phyloP scores from a whole-genome alignment of 2,113 vertebrate genomes.

The Oncorhynchus kisutch region DNA sequence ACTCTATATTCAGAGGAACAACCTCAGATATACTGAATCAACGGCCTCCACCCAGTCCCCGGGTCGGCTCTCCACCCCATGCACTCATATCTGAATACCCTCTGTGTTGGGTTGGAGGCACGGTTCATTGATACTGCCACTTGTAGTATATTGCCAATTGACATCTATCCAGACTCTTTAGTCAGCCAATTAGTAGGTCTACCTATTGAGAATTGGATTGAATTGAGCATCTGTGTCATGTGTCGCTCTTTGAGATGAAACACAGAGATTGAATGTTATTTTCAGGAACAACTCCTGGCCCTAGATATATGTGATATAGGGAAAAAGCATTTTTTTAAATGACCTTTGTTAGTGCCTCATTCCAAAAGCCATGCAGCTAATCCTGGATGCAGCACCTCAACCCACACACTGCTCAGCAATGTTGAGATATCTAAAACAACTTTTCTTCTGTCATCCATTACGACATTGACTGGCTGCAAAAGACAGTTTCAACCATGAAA shows the following conservation, averaged over 20 bases:
- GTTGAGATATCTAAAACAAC: background rate
- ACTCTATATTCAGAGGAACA: constrained; percentile 14
- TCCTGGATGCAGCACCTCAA: background rate
- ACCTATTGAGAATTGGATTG: constrained; percentile 40
- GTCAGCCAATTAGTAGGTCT: constrained; percentile 53
- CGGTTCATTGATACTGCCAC: constrained; percentile 52
- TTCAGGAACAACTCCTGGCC: too few relatives aligned
- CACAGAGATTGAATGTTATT: constrained; percentile 3
- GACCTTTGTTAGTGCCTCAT: background rate
- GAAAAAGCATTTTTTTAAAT: background rate
- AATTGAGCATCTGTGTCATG: constrained; percentile 23
- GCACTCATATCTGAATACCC: constrained; percentile 40
- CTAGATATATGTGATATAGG: background rate
- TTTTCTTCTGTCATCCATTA: background rate
- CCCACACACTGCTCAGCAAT: background rate
- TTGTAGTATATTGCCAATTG: constrained; percentile 45
- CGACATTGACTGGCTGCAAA: background rate
- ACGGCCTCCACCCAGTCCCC: constrained; percentile 55
- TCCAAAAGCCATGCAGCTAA: constrained; percentile 1
- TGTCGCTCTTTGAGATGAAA: constrained; percentile 23
- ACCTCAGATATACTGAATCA: constrained; percentile 58
- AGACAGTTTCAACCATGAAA: background rate
- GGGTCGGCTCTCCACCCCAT: constrained; percentile 40
- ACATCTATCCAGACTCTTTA: constrained; percentile 46
- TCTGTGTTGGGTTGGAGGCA: constrained; percentile 31